Percentiles rank a stretch among this genome's conserved stretches.
Evolutionary conservation across 1,140 invertebrate species (phyloP).

Genomic region (Drosophila virilis): DNA sequence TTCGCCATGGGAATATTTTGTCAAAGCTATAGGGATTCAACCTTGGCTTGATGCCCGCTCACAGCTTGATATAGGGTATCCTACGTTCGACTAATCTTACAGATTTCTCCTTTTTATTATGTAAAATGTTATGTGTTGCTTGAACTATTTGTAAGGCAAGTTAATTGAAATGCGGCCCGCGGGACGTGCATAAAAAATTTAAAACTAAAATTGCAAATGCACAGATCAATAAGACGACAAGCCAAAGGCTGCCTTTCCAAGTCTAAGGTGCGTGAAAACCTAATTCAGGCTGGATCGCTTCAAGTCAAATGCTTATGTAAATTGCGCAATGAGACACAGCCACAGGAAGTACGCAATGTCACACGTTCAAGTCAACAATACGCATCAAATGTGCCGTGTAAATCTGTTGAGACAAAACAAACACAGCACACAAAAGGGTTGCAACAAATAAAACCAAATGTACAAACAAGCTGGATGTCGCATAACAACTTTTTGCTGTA

Average conservation of each 20-base stretch:
- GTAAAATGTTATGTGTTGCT: constrained; percentile 37
- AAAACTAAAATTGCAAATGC: constrained; percentile 1
- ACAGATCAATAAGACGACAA: constrained; percentile 26
- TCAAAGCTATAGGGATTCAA: too few species aligned
- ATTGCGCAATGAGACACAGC: constrained; percentile 41
- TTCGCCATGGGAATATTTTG: too few species aligned
- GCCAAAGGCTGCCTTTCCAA: constrained; percentile 34
- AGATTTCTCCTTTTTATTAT: too few species aligned
- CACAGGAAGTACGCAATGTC: constrained; percentile 76
- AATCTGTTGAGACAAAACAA: constrained; percentile 59
- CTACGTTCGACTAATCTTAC: too few species aligned
- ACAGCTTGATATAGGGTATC: too few species aligned
- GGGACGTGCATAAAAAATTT: constrained; percentile 30
- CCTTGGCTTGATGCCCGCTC: too few species aligned
- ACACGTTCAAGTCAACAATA: constrained; percentile 55
- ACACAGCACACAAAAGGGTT: constrained; percentile 48
- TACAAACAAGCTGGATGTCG: neutral
- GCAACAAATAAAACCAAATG: constrained; percentile 32
- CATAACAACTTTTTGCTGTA: constrained; percentile 9
- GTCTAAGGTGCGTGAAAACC: constrained; percentile 72
- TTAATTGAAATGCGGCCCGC: constrained; percentile 68
- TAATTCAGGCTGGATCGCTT: constrained; percentile 50
- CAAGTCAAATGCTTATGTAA: constrained; percentile 73
- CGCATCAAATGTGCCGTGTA: constrained; percentile 55
- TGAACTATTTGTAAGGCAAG: constrained; percentile 57